phyloP scores from a whole-genome alignment of 2,113 vertebrate species.

The Vulpes vulpes region DNA sequence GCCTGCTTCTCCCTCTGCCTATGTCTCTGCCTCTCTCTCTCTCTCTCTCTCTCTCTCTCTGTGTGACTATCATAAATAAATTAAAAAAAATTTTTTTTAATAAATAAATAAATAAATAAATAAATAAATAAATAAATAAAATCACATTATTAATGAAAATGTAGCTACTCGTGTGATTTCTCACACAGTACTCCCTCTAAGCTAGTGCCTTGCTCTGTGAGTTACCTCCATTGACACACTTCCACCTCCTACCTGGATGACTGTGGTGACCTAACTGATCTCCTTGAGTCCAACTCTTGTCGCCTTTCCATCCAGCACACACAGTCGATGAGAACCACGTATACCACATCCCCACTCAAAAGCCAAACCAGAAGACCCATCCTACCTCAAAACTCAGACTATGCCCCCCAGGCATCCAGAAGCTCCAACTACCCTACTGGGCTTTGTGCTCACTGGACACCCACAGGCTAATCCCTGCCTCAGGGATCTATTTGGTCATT shows the following conservation, averaged over 20 bases:
- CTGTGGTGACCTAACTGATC: not conserved
- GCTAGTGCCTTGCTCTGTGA: not conserved
- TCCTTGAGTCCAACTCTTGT: not conserved
- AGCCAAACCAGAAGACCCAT: not conserved
- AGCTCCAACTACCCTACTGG: not conserved
- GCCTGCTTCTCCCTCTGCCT: too few relatives aligned
- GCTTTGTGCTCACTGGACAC: not conserved
- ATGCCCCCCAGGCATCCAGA: accelerated
- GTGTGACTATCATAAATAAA: too few relatives aligned
- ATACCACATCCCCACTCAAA: not conserved
- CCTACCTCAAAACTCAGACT: not conserved
- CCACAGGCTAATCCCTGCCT: not conserved
- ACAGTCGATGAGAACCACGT: not conserved
- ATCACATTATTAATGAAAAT: not conserved
- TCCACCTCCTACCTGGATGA: not conserved
- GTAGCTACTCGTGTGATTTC: not conserved
- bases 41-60: too few relatives aligned
- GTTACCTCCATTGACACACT: not conserved
- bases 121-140: not conserved
- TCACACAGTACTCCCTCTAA: not conserved
- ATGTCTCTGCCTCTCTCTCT: too few relatives aligned
- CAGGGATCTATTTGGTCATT: not conserved
- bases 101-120: too few relatives aligned
- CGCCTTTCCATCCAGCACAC: not conserved
- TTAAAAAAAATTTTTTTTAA: too few relatives aligned